Evolutionary conservation across 2,113 vertebrate species (phyloP).

Genomic region (Cinclus mexicanus): DNA sequence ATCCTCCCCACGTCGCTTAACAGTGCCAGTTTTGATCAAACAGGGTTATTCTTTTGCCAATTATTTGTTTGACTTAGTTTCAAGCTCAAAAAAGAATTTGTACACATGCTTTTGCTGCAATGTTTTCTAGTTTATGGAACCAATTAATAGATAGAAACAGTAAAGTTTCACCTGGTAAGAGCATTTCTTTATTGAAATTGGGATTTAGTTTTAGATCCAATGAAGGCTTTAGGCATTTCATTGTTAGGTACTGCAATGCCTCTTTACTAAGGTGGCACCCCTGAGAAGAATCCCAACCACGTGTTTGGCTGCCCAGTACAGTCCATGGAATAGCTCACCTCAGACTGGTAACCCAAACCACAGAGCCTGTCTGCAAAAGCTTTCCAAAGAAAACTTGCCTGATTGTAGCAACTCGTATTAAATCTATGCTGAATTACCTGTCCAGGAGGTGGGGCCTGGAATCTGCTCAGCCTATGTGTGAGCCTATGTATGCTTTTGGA

Average conservation of each 20-base stretch:
- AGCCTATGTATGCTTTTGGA: not conserved
- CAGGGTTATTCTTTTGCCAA: not conserved
- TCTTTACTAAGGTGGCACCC: not conserved
- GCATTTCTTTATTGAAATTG: not conserved
- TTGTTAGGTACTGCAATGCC: not conserved
- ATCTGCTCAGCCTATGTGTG: not conserved
- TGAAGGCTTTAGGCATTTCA: not conserved
- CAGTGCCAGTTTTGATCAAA: not conserved
- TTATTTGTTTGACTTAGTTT: constrained; percentile 19
- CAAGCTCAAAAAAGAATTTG: constrained; percentile 3
- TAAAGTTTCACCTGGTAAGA: not conserved
- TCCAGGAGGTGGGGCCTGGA: not conserved
- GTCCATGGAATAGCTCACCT: not conserved
- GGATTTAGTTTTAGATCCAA: not conserved
- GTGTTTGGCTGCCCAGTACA: not conserved
- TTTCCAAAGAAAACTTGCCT: not conserved
- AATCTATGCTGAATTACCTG: not conserved
- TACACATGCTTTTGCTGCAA: not conserved
- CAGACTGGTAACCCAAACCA: not conserved
- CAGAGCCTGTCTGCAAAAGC: not conserved
- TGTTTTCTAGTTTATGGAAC: not conserved
- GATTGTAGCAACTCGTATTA: not conserved
- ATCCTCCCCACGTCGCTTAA: not conserved
- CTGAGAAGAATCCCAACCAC: not conserved
- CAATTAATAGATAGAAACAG: not conserved